These are phyloP conservation scores for Pediacus dermestoides DNA, from an alignment of 2,888 invertebrate genomes.

Conservation along the genomic window DNA sequence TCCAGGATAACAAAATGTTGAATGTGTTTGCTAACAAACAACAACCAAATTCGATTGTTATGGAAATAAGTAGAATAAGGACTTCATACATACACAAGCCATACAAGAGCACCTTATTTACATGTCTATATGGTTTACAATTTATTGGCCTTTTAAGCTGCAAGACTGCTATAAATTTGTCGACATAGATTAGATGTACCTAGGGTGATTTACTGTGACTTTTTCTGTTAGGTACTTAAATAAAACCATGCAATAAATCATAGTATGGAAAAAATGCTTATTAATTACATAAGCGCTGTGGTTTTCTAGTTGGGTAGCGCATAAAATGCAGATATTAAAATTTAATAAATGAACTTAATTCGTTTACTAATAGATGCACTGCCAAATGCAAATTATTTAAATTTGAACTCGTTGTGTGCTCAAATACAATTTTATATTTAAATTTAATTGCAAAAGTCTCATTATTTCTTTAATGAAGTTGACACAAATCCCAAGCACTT, in stretches of 20 bases:
- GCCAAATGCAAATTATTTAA: slow-evolving; percentile 36
- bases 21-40: slow-evolving; percentile 4
- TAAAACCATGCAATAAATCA: no score
- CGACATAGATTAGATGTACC: slow-evolving; percentile 4
- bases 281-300: no score
- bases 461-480: slow-evolving; percentile 42
- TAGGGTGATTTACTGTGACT: neutral
- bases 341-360: slow-evolving; percentile 29
- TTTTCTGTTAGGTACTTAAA: no score
- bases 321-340: no score
- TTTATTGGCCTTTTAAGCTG: slow-evolving; percentile 9
- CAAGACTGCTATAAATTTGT: slow-evolving; percentile 7
- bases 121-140: slow-evolving; percentile 8
- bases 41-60: slow-evolving; percentile 8
- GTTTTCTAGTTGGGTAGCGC: no score
- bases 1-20: no score
- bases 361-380: slow-evolving; percentile 31
- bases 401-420: slow-evolving; percentile 27
- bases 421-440: slow-evolving; percentile 35
- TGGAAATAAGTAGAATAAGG: slow-evolving; percentile 7
- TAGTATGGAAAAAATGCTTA: no score
- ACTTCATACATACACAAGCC: slow-evolving; percentile 3
- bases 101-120: slow-evolving; percentile 5
- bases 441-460: slow-evolving; percentile 41
- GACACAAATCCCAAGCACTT: slow-evolving; percentile 37